Evolutionary conservation across 1,140 invertebrate genomes (phyloP).

Genomic region (Platyscapa corneri): DNA sequence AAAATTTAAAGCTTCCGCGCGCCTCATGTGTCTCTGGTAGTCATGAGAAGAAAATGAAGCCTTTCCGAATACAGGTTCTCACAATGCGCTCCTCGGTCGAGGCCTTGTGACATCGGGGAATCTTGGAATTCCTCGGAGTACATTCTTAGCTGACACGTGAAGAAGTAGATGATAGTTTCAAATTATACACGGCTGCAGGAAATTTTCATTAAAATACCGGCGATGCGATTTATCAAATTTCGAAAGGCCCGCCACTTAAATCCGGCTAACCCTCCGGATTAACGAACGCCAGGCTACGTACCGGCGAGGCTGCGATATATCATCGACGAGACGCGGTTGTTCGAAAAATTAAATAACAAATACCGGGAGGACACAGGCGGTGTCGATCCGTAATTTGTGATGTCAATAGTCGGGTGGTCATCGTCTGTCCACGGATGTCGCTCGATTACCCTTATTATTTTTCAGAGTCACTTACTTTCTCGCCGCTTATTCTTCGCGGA

Average conservation of each 20-base stretch:
- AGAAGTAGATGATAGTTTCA: conserved; percentile 41
- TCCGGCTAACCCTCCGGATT: no score
- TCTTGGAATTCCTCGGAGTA: conserved; percentile 44
- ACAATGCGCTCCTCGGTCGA: conserved; percentile 39
- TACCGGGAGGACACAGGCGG: background rate
- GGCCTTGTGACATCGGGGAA: conserved; percentile 51
- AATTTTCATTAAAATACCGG: conserved; percentile 40
- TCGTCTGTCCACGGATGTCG: background rate
- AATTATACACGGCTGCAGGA: conserved; percentile 24
- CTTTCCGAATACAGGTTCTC: conserved; percentile 49
- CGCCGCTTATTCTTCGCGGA: conserved; percentile 44
- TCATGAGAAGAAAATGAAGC: conserved; percentile 56
- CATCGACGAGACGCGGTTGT: no score
- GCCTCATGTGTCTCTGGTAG: conserved; percentile 53
- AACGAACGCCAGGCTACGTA: background rate
- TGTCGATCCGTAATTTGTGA: background rate
- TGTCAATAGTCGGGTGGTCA: background rate
- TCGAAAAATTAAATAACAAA: background rate
- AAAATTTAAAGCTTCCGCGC: conserved; percentile 44
- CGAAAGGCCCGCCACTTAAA: background rate
- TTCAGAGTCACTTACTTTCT: conserved; percentile 32
- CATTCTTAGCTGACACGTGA: conserved; percentile 43
- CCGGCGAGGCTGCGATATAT: no score
- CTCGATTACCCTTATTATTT: background rate
- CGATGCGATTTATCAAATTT: conserved; percentile 44